A percentile compares a stretch with the other conserved stretches of the same genome.
Evolutionary conservation across 2,888 invertebrate species (phyloP).

Genomic region (Scaptomyza parva): DNA sequence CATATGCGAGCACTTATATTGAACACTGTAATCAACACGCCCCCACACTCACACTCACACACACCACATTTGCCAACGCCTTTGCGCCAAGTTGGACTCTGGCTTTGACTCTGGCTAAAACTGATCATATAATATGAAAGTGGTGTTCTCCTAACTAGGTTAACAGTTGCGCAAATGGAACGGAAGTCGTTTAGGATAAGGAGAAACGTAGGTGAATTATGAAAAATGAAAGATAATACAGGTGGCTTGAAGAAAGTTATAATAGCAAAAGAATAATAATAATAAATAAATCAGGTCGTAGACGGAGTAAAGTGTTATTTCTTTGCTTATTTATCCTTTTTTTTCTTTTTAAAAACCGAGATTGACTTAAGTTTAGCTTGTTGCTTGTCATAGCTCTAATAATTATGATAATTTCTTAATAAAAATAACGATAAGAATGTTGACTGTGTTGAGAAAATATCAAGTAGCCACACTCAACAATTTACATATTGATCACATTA

Average conservation of each 20-base stretch:
- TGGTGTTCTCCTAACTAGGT: slow-evolving; percentile 59
- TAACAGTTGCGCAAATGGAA: slow-evolving; percentile 69
- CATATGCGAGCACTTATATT: slow-evolving; percentile 42
- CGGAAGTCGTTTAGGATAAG: slow-evolving; percentile 57
- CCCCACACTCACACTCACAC: too few relatives aligned
- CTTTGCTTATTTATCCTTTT: too few relatives aligned
- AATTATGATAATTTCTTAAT: slow-evolving; percentile 28
- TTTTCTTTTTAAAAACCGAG: not conserved
- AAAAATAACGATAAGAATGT: slow-evolving; percentile 24
- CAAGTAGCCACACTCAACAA: slow-evolving; percentile 50
- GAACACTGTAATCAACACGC: slow-evolving; percentile 68
- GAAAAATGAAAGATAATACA: not conserved
- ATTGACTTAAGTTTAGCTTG: not conserved
- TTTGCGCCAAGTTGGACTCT: slow-evolving; percentile 21
- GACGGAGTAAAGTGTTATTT: not conserved
- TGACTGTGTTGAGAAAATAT: slow-evolving; percentile 36
- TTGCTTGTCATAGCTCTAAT: slow-evolving; percentile 1
- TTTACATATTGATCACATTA: slow-evolving; percentile 63
- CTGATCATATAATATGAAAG: slow-evolving; percentile 33
- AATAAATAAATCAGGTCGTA: not conserved
- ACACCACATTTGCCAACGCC: slow-evolving; percentile 26
- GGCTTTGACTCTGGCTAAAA: too few relatives aligned
- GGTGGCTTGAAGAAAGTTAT: not conserved
- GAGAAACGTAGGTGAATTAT: not conserved
- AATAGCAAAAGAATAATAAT: not conserved